Base-by-base conservation (phyloP, 1,140 invertebrate species). In the Conus ventricosus region DNA sequence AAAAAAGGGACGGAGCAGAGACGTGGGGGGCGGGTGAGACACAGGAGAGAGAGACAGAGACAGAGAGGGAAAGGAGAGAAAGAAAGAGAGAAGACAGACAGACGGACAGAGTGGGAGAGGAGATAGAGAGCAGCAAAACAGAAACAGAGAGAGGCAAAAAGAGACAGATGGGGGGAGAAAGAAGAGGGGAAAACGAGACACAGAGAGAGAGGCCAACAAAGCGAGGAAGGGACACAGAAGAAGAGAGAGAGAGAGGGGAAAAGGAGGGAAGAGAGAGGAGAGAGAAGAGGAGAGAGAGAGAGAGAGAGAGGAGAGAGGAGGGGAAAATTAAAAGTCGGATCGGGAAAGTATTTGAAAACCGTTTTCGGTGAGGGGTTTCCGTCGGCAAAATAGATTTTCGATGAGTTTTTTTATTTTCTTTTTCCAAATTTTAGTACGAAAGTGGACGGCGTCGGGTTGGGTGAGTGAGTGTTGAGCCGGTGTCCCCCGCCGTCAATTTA, bases 111-210 rank as follows among this genome's bases (percentile, higher is more conserved):
- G 4, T n/a, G 8, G 25, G 80, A 23, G n/a, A n/a, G n/a, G n/a
- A n/a, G n/a, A n/a, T 4, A 84, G 25, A n/a, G 53, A 54, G 27
- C n/a, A n/a, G n/a, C n/a, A n/a, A n/a, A n/a, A n/a, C n/a, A n/a
- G n/a, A n/a, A n/a, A n/a, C n/a, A 51, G 82, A 84, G 82, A 54
- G 82, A 84, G 53, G n/a, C n/a, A n/a, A 51, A n/a, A 51, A n/a
- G 78, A 80, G 78, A 11, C 8, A 63, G 17, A 17, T n/a, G n/a
- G n/a, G n/a, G n/a, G n/a, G n/a, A n/a, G 78, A 81, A 1, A n/a
- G 78, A 1, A 81, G n/a, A 81, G 78, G 27, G 84, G 60, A 5
- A n/a, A 5, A 39, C 0, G 39, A 39, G 39, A 39, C 0, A 39
- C 0, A 53, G 78, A 53, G 11, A 81, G 51, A n/a, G 78, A 39